Evolutionary conservation across 30 jellyfish, hydroid and myxozoan genomes (phyloP).

Genomic region (Catostylus mosaicus): DNA sequence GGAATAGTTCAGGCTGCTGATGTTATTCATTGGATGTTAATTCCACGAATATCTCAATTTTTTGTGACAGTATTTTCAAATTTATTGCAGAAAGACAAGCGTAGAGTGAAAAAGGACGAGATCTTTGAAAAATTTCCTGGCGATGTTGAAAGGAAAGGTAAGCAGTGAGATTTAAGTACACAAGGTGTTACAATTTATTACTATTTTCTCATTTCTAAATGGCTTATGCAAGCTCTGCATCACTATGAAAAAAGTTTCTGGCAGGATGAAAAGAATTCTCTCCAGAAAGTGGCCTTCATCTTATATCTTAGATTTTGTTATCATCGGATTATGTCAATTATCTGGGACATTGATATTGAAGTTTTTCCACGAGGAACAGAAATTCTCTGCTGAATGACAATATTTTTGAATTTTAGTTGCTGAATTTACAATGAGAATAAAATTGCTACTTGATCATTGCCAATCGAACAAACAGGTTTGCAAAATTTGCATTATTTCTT

Average conservation of each 20-base stretch:
- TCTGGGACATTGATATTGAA: too few species aligned
- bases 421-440: constrained; percentile 54
- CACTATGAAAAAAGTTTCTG: too few species aligned
- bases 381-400: neutral
- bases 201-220: neutral
- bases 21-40: too few species aligned
- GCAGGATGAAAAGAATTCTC: too few species aligned
- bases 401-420: constrained; percentile 29
- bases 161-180: too few species aligned
- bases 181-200: neutral
- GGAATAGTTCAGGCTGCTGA: too few species aligned
- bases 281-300: too few species aligned
- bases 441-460: constrained; percentile 45
- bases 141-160: constrained; percentile 33
- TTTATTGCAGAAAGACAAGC: constrained; percentile 46
- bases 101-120: constrained; percentile 49
- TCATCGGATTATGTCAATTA: too few species aligned
- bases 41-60: neutral
- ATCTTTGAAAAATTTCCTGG: constrained; percentile 23
- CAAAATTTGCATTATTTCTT: too few species aligned
- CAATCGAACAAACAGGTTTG: constrained; percentile 45
- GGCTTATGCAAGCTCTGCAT: too few species aligned
- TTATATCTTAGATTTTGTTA: too few species aligned
- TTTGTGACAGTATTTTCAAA: neutral
- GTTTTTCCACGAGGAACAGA: too few species aligned